Conservation (phyloP, 2,888 invertebrate species). For the Argyresthia goedartella region DNA sequence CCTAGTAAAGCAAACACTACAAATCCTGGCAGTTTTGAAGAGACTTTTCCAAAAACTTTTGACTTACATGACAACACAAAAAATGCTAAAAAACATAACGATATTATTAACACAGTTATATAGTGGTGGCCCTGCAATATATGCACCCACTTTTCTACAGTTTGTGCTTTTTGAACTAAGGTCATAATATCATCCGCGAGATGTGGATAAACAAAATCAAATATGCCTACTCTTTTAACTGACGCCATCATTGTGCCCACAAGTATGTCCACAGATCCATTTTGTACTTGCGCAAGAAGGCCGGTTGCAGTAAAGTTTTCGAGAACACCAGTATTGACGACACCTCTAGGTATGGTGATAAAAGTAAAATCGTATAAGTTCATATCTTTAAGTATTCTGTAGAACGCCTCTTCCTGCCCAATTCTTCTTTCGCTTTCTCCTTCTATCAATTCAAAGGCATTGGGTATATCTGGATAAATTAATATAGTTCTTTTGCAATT, state of each 20-base stretch:
- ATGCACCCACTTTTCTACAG: neutral
- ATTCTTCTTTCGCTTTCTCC: neutral
- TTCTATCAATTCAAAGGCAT: too few relatives aligned
- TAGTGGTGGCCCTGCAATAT: neutral
- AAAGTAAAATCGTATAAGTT: neutral
- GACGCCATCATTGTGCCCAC: neutral
- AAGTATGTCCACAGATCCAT: neutral
- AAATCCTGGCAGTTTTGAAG: neutral
- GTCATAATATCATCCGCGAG: neutral
- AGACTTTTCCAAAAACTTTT: neutral
- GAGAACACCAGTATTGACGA: neutral
- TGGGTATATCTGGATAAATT: too few relatives aligned
- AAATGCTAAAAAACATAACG: neutral
- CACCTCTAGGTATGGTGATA: neutral
- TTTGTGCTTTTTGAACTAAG: neutral
- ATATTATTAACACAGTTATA: neutral
- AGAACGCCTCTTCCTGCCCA: neutral
- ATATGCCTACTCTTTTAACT: neutral
- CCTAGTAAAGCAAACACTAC: neutral
- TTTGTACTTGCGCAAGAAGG: neutral
- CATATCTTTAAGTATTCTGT: neutral
- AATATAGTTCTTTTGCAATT: too few relatives aligned
- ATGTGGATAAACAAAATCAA: conserved; percentile 1
- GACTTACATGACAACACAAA: neutral
- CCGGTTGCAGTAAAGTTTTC: neutral